phyloP scores from a whole-genome alignment of 2,797 vertebrate species.

The Enteromius unitaeniatus region DNA sequence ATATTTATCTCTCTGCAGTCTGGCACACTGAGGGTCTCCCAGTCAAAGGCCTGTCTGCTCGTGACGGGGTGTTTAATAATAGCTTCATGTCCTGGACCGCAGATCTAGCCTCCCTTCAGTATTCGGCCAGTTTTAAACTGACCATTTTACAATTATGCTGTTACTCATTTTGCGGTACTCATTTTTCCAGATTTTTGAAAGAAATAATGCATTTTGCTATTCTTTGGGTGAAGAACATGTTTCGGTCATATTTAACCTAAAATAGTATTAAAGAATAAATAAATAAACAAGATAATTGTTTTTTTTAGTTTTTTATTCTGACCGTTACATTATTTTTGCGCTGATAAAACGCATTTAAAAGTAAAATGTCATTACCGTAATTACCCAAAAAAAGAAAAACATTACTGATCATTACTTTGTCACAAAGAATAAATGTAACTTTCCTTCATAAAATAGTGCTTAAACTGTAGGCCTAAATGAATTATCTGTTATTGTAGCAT shows the following conservation, averaged over 20 bases:
- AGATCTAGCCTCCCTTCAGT: neutral
- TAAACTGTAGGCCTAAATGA: slow-evolving; percentile 1
- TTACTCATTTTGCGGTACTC: neutral
- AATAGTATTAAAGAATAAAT: neutral
- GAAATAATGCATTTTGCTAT: neutral
- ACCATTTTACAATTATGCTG: neutral
- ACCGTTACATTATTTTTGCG: neutral
- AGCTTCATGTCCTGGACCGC: slow-evolving; percentile 50
- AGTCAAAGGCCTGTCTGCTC: slow-evolving; percentile 55
- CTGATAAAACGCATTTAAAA: neutral
- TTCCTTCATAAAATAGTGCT: neutral
- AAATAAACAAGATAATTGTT: neutral
- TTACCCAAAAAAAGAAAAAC: too few relatives aligned
- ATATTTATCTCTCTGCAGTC: slow-evolving; percentile 23
- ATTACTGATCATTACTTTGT: neutral
- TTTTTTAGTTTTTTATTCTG: neutral
- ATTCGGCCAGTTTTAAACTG: neutral
- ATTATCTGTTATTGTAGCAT: neutral
- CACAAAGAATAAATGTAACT: neutral
- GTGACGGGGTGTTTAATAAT: slow-evolving; percentile 35
- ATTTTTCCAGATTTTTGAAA: neutral
- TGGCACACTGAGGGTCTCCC: slow-evolving; percentile 56
- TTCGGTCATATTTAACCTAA: slow-evolving; percentile 1
- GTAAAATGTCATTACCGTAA: neutral
- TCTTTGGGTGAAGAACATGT: neutral